Conservation (phyloP, 2,797 vertebrate species). For the Chloroceryle inda region DNA sequence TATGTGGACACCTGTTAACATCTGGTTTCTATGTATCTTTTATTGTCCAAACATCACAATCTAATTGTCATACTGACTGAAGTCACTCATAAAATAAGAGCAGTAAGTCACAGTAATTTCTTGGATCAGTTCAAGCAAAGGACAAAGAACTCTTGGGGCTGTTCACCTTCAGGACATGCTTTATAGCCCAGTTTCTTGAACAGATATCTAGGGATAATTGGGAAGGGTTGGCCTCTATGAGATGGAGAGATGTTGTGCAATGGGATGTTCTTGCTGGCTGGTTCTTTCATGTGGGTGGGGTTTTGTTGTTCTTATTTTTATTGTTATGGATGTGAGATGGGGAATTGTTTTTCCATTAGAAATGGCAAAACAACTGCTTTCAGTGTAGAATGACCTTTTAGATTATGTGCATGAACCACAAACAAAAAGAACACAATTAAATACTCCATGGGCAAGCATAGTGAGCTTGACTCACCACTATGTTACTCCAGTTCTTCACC, state of each 20-base stretch:
- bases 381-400: constrained; percentile 67
- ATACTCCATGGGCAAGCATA: constrained; percentile 32
- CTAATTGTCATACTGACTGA: constrained; percentile 26
- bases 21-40: constrained; percentile 7
- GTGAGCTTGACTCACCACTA: constrained; percentile 48
- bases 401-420: constrained; percentile 66
- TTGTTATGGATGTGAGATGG: constrained; percentile 61
- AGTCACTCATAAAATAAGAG: constrained; percentile 33
- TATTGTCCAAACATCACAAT: background rate
- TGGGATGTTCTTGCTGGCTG: constrained; percentile 36
- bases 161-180: constrained; percentile 9
- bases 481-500: constrained; percentile 18
- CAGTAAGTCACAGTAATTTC: constrained; percentile 9
- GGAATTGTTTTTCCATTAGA: constrained; percentile 72
- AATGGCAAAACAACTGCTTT: constrained; percentile 70
- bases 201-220: constrained; percentile 14
- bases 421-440: constrained; percentile 67
- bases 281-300: constrained; percentile 50
- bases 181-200: constrained; percentile 28
- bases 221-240: background rate
- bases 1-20: background rate
- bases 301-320: constrained; percentile 66
- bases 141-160: constrained; percentile 17
- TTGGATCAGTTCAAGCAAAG: constrained; percentile 7
- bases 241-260: constrained; percentile 41